These are phyloP conservation scores for Hymenochirus boettgeri DNA, from an alignment of 2,113 vertebrate species.

Conservation along the genomic window DNA sequence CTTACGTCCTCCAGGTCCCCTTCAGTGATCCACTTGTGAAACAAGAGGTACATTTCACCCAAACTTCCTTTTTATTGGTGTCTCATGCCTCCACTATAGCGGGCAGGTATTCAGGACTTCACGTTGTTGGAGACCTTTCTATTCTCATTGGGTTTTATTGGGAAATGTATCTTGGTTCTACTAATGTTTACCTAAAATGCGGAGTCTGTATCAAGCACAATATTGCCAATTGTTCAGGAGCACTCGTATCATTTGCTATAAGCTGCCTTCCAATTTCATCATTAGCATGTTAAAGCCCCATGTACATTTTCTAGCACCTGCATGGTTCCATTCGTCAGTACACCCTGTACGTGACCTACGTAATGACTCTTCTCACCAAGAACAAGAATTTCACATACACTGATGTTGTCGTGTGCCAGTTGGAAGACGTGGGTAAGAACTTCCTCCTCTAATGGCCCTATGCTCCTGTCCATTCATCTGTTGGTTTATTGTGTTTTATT, in stretches of 20 bases:
- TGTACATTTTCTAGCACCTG: conserved; percentile 36
- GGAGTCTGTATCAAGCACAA: neutral
- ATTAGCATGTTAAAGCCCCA: too few relatives aligned
- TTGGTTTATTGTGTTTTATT: too few relatives aligned
- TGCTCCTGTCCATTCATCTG: too few relatives aligned
- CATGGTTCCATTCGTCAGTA: conserved; percentile 22
- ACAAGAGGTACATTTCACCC: conserved; percentile 13
- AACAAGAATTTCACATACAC: conserved; percentile 20
- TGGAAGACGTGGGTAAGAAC: conserved; percentile 42
- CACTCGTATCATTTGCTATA: neutral
- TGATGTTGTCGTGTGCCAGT: conserved; percentile 11
- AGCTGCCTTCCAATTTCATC: too few relatives aligned
- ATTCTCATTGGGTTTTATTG: too few relatives aligned
- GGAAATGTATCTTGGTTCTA: neutral
- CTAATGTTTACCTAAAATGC: neutral
- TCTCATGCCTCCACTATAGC: too few relatives aligned
- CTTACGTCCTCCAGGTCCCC: conserved; percentile 33
- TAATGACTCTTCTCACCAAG: conserved; percentile 16
- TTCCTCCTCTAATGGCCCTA: neutral
- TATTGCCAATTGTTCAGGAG: too few relatives aligned
- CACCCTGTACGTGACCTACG: conserved; percentile 30
- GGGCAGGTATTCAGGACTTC: too few relatives aligned
- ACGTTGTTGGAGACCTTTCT: too few relatives aligned
- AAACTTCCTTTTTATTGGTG: neutral
- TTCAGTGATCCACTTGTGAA: conserved; percentile 32